Conservation (phyloP, 2,797 vertebrate species). For the Onychomys arenicola region DNA sequence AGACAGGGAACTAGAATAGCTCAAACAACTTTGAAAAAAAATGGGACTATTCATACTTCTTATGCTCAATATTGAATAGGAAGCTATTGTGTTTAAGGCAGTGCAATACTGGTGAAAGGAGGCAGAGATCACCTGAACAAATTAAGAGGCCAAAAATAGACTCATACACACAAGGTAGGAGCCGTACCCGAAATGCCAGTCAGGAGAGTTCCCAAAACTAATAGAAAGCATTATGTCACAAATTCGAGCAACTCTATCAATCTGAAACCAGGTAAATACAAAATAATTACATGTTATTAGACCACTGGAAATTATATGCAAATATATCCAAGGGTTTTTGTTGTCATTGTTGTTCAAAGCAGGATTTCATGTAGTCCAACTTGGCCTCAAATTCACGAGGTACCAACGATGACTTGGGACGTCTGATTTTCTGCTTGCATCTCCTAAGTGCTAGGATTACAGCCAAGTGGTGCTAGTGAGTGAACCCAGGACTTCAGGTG, state of each 20-base stretch:
- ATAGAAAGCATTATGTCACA: constrained; percentile 24
- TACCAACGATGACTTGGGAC: not conserved
- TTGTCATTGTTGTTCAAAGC: not conserved
- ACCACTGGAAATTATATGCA: constrained; percentile 37
- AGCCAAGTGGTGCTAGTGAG: not conserved
- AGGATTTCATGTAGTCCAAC: not conserved
- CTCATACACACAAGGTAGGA: not conserved
- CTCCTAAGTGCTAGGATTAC: not conserved
- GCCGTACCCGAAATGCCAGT: constrained; percentile 14
- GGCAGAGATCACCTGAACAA: not conserved
- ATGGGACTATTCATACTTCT: not conserved
- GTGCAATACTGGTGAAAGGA: not conserved
- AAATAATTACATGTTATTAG: constrained; percentile 47
- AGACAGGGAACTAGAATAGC: constrained; percentile 12
- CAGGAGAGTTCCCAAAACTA: constrained; percentile 25
- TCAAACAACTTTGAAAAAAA: constrained; percentile 11
- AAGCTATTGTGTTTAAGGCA: not conserved
- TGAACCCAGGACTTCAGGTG: not conserved
- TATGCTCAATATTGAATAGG: not conserved
- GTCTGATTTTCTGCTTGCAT: not conserved
- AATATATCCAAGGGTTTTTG: not conserved
- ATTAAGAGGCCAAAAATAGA: not conserved
- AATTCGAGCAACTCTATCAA: constrained; percentile 49
- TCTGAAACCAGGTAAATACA: constrained; percentile 26
- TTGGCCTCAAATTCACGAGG: not conserved